Base-by-base conservation (phyloP, 2,888 invertebrate species). In the Latheticus oryzae region DNA sequence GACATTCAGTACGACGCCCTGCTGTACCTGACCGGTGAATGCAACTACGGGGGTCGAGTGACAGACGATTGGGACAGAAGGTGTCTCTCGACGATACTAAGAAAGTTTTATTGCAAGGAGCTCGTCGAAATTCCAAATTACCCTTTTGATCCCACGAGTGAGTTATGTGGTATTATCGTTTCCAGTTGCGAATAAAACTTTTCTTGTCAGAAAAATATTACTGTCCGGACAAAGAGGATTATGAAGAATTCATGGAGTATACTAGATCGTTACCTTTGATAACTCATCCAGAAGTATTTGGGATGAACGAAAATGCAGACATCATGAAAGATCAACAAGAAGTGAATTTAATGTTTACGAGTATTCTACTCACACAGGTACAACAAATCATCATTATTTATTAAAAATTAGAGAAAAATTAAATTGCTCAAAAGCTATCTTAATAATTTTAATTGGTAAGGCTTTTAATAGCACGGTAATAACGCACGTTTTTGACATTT, bases 41-140 rank as follows among this genome's bases (percentile, higher is more conserved):
- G 96, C 73, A 96, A 96, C 82, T 97, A 97, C 75, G 97, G 97
- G 3, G 97, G 97, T 0, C 85, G 95, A 58, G 96, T 97, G 1
- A 97, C 96, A 0, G 97, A 97, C 74, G 93, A 95, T 75, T 95
- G 95, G 94, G 97, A 97, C 80, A 83, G 96, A 11, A 84, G 96
- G 43, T 89, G 89, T 9, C 83, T 97, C 40, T 87, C 86, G 70
- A 95, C 95, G 0, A 89, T 96, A 58, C 81, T 97, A 23, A 79
- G 77, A 51, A 88, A 88, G 70, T 96, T 91, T 78, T 96, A 93
- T 78, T 89, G 87, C 71, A 82, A 85, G 3, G 81, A 80, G 24
- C 82, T 92, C 3, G 82, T 94, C 2, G 82, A 84, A 40, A 79
- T 85, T 28, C 81, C 82, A 1, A 81, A 85, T 26, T 89, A 89